A percentile compares a stretch with the other conserved stretches of the same genome.
These are phyloP conservation scores for Proisotoma minuta DNA, from an alignment of 2,888 invertebrate genomes.

Conservation along the genomic window DNA sequence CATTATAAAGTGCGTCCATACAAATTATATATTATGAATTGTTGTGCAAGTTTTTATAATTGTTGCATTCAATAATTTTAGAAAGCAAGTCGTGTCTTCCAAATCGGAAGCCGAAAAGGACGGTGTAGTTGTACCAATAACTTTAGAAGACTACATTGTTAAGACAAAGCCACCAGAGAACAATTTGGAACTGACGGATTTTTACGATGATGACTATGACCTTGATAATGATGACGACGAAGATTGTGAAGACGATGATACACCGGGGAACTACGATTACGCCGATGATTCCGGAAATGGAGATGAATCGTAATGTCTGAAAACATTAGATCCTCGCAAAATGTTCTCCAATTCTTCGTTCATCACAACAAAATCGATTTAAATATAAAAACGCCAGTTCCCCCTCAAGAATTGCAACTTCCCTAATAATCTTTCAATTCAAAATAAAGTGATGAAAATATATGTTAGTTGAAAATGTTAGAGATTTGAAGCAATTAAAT, in stretches of 20 bases:
- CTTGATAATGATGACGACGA: constrained; percentile 60
- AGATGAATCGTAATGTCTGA: constrained; percentile 42
- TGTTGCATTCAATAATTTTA: no score
- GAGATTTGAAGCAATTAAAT: no score
- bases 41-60: neutral
- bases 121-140: constrained; percentile 92
- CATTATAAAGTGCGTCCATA: constrained; percentile 74
- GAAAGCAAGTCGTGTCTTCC: constrained; percentile 94
- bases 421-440: neutral
- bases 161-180: constrained; percentile 79
- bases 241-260: constrained; percentile 49
- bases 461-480: neutral
- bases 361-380: neutral
- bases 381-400: no score
- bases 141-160: constrained; percentile 96
- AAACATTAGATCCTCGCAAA: neutral
- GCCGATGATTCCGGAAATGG: constrained; percentile 49
- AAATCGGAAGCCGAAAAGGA: constrained; percentile 93
- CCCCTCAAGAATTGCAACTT: no score
- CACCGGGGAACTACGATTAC: constrained; percentile 46
- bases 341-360: constrained; percentile 1
- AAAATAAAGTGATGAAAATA: neutral
- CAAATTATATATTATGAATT: no score
- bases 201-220: constrained; percentile 93
- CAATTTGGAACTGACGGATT: constrained; percentile 85